Evolutionary conservation across 2,888 invertebrate genomes (phyloP), one percentile per base, ranked within the genome.

Genomic region (Petrolisthes manimaculis): DNA sequence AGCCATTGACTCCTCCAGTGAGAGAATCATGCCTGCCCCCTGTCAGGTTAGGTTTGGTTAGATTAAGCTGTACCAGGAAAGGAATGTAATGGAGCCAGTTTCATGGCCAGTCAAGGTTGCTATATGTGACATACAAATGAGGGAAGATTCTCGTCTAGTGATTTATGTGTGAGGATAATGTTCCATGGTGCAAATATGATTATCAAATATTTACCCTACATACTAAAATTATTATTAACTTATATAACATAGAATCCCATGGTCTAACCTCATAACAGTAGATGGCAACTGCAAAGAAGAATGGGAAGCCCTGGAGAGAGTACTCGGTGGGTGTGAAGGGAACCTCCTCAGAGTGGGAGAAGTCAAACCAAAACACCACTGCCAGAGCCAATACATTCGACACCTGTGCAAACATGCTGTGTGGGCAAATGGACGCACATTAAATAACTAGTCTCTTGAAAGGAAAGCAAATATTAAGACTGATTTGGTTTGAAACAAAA

Each of bases 321-420:
- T 93, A 92, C 86, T 93, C 93, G 86, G 92, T 93, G 37, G 93
- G 93, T 89, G 93, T 93, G 75, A 93, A 91, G 9, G 89, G 90
- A 74, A 91, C 91, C 53, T 91, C 89, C 88, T 92, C 91, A 71
- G 93, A 92, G 91, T 93, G 93, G 82, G 93, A 93, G 92, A 93
- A 93, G 91, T 93, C 93, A 92, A 93, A 93, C 93, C 93, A 93
- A 90, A 93, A 93, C 6, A 93, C 93, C n/a, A 93, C 93, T 83
- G 92, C 93, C 91, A 93, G 93, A 4, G 93, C 93, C 92, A 93
- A 92, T n/a, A 93, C 91, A 88, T 93, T 93, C n/a, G 93, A 93
- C 24, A 93, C 91, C 92, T 93, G 93, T 54, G 93, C 93, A 91
- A 93, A 92, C 81, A 93, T 91, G 91, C 93, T 93, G 92, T 86